Conservation (phyloP, 2,113 vertebrate genomes). For the Notarius lentiginosus region DNA sequence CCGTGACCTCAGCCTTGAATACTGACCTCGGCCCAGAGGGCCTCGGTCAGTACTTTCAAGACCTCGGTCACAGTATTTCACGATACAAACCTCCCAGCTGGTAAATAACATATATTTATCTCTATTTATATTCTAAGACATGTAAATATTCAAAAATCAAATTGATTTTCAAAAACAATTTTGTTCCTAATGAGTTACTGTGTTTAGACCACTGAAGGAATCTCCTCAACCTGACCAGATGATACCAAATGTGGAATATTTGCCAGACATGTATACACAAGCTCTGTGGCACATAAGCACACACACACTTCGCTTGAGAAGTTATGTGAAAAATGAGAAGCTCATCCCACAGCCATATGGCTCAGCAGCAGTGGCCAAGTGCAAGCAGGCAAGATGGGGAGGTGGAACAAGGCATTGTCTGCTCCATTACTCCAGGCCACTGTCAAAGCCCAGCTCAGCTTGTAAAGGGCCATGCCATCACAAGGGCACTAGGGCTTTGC, state of each 20-base stretch:
- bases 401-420: conserved; percentile 68
- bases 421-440: conserved; percentile 67
- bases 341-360: conserved; percentile 72
- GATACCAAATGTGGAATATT: conserved; percentile 20
- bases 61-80: too few species aligned
- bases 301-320: conserved; percentile 68
- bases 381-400: conserved; percentile 64
- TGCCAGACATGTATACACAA: conserved; percentile 17
- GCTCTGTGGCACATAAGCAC: conserved; percentile 43
- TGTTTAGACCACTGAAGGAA: conserved; percentile 18
- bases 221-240: conserved; percentile 21
- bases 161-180: not conserved
- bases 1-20: too few species aligned
- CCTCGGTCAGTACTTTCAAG: too few species aligned
- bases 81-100: too few species aligned
- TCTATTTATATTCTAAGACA: not conserved
- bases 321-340: conserved; percentile 77
- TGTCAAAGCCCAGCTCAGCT: conserved; percentile 64
- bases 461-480: conserved; percentile 43
- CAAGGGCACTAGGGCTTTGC: conserved; percentile 19
- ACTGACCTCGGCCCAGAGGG: too few species aligned
- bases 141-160: not conserved
- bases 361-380: conserved; percentile 64
- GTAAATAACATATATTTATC: too few species aligned
- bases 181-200: not conserved